Base-by-base conservation (phyloP, 2,797 vertebrate genomes). In the Basileuterus tristriatus region DNA sequence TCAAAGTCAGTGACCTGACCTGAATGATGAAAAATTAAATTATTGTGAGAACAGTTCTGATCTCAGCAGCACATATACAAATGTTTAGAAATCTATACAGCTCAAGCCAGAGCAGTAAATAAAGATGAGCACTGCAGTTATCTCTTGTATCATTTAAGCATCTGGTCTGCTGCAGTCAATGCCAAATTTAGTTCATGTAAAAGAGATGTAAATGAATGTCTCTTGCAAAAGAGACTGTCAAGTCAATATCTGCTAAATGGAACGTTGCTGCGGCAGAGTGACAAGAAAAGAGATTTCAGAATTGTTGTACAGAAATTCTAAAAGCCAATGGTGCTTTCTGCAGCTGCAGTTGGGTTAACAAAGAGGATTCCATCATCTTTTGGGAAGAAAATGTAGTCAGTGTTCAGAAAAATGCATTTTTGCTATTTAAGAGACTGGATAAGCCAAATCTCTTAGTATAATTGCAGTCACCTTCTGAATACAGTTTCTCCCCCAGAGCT, bases 171-270 rank as follows among this genome's bases (percentile, higher is more conserved):
- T 97, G 52, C 44, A 81, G 64, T 91, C 94, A 93, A 46, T 94
- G 92, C 78, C 94, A 95, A 95, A 94, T 96, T 91, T 94, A 87
- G 65, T 93, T 95, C 76, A 89, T 94, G 89, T 88, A 97, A 95
- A 96, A 95, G 91, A 96, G 81, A 90, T 94, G 44, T 84, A 95
- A 94, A 94, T 97, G 64, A 96, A 92, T 94, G 80, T 93, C 63
- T 93, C 44, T 91, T 94, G 60, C 90, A 86, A 83, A 88, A 83
- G 82, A 94, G 90, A 56, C 80, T 72, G 62, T 82, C 83, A 84
- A 94, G 55, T 90, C 83, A 93, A 15, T 94, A 58, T 91, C 41
- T 93, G 75, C 63, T 87, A 85, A 96, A 83, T 67, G 55, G 47
- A 65, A 87, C 12, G 21, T 46, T 80, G 75, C 84, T 94, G 60